These are phyloP conservation scores for Cydia amplana DNA, from an alignment of 1,140 invertebrate species.

Conservation along the genomic window DNA sequence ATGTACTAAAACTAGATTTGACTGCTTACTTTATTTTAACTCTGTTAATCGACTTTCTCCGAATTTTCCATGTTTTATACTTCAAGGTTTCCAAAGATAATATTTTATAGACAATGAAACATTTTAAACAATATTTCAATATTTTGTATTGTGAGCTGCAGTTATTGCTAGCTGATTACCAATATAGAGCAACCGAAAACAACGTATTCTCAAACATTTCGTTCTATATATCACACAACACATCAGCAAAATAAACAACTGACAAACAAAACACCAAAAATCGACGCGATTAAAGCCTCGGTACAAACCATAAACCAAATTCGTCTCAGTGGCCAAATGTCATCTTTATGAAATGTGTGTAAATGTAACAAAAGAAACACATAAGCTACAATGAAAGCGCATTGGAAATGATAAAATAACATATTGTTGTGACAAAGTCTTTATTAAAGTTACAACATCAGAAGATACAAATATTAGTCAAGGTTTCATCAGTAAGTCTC, in stretches of 20 bases:
- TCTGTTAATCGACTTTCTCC: no score
- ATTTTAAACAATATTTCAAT: no score
- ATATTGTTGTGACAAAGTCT: not conserved
- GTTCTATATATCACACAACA: constrained; percentile 33
- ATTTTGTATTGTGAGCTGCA: no score
- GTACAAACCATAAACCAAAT: constrained; percentile 17
- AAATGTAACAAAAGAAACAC: constrained; percentile 47
- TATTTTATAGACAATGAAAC: no score
- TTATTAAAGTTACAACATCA: not conserved
- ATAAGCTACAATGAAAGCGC: constrained; percentile 77
- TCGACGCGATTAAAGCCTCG: constrained; percentile 28
- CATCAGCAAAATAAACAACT: constrained; percentile 40
- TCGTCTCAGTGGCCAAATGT: constrained; percentile 19
- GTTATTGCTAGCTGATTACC: no score
- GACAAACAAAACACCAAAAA: constrained; percentile 33
- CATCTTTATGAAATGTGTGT: constrained; percentile 37
- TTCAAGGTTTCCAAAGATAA: no score
- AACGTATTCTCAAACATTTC: constrained; percentile 7
- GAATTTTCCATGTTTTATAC: no score
- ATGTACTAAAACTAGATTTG: no score
- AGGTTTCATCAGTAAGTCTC: no score
- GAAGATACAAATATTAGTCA: no score
- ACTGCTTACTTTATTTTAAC: no score
- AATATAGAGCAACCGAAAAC: not conserved
- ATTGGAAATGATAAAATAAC: constrained; percentile 34